phyloP scores from a whole-genome alignment of 1,140 invertebrate genomes.

The Spodoptera frugiperda region DNA sequence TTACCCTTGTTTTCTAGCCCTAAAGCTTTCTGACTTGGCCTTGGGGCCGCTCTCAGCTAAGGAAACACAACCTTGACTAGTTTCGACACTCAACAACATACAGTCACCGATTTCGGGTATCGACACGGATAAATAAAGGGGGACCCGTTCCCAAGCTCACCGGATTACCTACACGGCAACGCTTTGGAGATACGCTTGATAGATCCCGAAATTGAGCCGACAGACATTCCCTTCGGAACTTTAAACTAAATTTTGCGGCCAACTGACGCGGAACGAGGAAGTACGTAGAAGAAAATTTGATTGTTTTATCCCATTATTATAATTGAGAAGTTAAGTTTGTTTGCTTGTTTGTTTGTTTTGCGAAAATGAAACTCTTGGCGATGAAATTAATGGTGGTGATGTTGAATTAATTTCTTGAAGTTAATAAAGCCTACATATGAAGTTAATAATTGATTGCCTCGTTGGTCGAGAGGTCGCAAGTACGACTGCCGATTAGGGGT shows the following conservation, averaged over 20 bases:
- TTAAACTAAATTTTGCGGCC: slow-evolving; percentile 1
- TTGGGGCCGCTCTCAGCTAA: not conserved
- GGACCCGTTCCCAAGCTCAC: not conserved
- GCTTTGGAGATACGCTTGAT: not conserved
- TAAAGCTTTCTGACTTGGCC: too few species aligned
- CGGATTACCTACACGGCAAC: slow-evolving; percentile 17
- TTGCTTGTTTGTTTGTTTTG: not conserved
- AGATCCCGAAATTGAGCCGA: slow-evolving; percentile 15
- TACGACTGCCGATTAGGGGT: too few species aligned
- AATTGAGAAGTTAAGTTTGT: not conserved
- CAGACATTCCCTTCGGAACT: slow-evolving; percentile 6
- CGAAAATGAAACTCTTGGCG: not conserved
- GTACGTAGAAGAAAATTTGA: not conserved
- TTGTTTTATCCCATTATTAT: not conserved
- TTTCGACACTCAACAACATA: not conserved
- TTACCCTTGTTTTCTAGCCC: too few species aligned
- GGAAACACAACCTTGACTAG: not conserved
- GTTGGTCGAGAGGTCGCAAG: too few species aligned
- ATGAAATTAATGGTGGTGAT: too few species aligned
- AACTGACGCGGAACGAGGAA: not conserved
- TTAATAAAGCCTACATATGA: too few species aligned
- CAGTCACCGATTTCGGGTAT: not conserved
- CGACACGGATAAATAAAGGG: slow-evolving; percentile 13
- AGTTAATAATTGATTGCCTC: too few species aligned
- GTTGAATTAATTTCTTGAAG: too few species aligned